Percentiles rank a stretch among this genome's conserved stretches.
Evolutionary conservation across 2,113 vertebrate species (phyloP).

Genomic region (Castor canadensis): DNA sequence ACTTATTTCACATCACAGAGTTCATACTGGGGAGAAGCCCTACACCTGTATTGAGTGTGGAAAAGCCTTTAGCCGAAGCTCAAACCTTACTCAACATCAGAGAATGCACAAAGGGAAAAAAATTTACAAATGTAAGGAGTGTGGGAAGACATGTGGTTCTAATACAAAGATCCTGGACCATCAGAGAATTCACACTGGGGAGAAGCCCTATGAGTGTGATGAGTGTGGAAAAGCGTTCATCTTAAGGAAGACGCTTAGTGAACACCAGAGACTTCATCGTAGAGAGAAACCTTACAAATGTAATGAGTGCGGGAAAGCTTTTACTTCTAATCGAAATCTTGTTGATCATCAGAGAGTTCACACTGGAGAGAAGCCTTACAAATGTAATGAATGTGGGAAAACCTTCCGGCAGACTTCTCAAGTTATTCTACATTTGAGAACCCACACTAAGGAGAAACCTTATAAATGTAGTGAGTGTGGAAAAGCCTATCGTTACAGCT

Average conservation of each 20-base stretch:
- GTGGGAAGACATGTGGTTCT: slow-evolving; percentile 75
- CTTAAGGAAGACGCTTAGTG: slow-evolving; percentile 68
- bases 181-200: slow-evolving; percentile 77
- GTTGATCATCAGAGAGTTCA: slow-evolving; percentile 77
- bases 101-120: slow-evolving; percentile 77
- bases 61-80: slow-evolving; percentile 79
- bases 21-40: slow-evolving; percentile 82
- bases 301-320: slow-evolving; percentile 78
- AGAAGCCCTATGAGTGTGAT: slow-evolving; percentile 73
- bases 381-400: slow-evolving; percentile 77
- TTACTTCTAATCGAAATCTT: slow-evolving; percentile 77
- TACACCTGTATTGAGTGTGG: slow-evolving; percentile 79
- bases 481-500: slow-evolving; percentile 76
- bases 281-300: slow-evolving; percentile 80
- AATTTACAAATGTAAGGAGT: slow-evolving; percentile 76
- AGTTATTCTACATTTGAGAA: slow-evolving; percentile 81
- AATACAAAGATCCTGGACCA: slow-evolving; percentile 77
- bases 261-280: slow-evolving; percentile 79
- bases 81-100: slow-evolving; percentile 80
- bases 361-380: slow-evolving; percentile 77
- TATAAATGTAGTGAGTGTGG: slow-evolving; percentile 75
- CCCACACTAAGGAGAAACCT: slow-evolving; percentile 85
- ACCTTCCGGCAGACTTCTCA: slow-evolving; percentile 83
- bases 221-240: slow-evolving; percentile 80
- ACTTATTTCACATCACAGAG: slow-evolving; percentile 76